Evolutionary conservation across 2,888 invertebrate species (phyloP).

Genomic region (Allophyes oxyacanthae): DNA sequence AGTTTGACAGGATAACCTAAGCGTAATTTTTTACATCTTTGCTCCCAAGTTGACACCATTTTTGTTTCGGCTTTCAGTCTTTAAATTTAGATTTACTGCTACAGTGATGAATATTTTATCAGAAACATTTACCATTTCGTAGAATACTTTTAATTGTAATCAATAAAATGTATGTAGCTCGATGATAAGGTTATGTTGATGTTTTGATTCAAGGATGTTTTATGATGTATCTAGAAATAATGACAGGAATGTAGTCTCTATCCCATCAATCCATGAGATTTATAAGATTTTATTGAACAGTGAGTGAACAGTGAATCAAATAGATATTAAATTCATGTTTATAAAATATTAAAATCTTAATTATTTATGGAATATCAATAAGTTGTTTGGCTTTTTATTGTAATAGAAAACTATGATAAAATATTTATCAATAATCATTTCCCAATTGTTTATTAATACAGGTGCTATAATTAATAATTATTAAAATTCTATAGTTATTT

Average conservation of each 20-base stretch:
- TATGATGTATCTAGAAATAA: conserved; percentile 38
- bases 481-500: too few relatives aligned
- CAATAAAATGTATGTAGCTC: conserved; percentile 40
- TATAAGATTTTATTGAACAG: neutral
- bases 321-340: too few relatives aligned
- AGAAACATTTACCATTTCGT: conserved; percentile 12
- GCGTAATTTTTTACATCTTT: conserved; percentile 64
- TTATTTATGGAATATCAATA: too few relatives aligned
- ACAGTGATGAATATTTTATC: conserved; percentile 21
- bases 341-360: too few relatives aligned
- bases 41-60: conserved; percentile 80
- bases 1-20: conserved; percentile 86
- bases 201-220: conserved; percentile 80
- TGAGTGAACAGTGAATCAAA: neutral
- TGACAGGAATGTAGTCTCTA: conserved; percentile 29
- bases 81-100: conserved; percentile 61
- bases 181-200: conserved; percentile 87
- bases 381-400: too few relatives aligned
- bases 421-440: too few relatives aligned
- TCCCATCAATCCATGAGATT: neutral
- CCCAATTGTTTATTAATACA: too few relatives aligned
- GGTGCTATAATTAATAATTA: too few relatives aligned
- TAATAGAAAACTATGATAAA: too few relatives aligned
- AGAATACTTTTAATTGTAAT: conserved; percentile 11
- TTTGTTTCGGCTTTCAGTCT: conserved; percentile 78